Percentiles rank a stretch among this genome's conserved stretches.
phyloP scores from a whole-genome alignment of 2,113 vertebrate genomes.

The Calonectris borealis region DNA sequence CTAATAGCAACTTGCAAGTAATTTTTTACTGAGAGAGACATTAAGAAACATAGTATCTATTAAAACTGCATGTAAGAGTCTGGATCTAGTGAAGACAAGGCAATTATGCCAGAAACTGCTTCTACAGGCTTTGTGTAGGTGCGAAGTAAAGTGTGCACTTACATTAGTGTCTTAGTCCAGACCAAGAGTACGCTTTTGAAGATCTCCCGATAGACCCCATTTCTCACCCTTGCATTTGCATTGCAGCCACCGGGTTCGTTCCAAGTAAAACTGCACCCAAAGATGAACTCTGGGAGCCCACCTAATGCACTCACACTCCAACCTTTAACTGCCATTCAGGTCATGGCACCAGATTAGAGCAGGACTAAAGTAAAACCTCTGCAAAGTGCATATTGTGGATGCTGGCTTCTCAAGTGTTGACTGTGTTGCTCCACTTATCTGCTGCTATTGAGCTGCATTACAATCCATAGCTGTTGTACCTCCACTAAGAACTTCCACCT shows the following conservation, averaged over 20 bases:
- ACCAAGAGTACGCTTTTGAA: not conserved
- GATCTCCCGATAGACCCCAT: not conserved
- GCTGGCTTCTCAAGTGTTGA: not conserved
- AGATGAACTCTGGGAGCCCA: not conserved
- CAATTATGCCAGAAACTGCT: not conserved
- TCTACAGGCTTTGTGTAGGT: not conserved
- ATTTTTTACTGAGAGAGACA: not conserved
- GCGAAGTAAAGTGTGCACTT: not conserved
- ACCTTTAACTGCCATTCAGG: too few relatives aligned
- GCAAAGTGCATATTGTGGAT: not conserved
- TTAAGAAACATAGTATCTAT: not conserved
- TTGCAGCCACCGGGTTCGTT: not conserved
- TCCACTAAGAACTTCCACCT: not conserved
- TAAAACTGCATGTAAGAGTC: not conserved
- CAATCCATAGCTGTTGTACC: not conserved
- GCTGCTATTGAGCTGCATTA: not conserved
- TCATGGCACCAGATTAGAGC: not conserved
- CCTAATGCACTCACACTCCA: not conserved
- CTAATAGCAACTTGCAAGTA: not conserved
- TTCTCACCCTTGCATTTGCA: not conserved
- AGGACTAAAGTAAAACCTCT: not conserved
- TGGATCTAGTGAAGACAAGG: not conserved
- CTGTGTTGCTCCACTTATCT: accelerated
- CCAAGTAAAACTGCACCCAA: not conserved
- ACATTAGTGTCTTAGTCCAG: not conserved